Evolutionary conservation across 2,797 vertebrate species (phyloP), one percentile per base, ranked within the genome.

Genomic region (Phaenicophaeus curvirostris): DNA sequence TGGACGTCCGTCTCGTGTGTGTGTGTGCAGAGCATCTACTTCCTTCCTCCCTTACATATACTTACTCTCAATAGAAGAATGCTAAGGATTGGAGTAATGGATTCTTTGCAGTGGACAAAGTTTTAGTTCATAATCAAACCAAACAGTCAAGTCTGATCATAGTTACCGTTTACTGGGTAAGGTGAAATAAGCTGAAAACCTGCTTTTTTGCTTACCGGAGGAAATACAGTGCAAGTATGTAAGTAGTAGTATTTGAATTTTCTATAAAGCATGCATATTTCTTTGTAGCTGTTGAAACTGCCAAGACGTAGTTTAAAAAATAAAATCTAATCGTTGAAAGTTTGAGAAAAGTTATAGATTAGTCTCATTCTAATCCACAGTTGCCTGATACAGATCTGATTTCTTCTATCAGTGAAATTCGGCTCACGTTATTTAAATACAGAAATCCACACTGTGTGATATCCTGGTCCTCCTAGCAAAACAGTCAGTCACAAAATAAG

Each of bases 401-500:
- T 77, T 89, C 72, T 10, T 27, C 46, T 66, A 2, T 50, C 63
- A 20, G 23, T 86, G 67, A 89, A 87, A 89, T 84, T 88, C 68
- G 82, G 41, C 55, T 94, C 24, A 15, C 8, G 0, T 76, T 87
- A 66, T 42, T 71, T 61, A 72, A 87, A 48, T 61, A 75, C 42
- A 81, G 71, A 69, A 95, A 33, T 37, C 27, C 46, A 68, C 30
- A 13, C 27, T 35, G 11, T 84, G 62, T 72, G 73, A 48, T 86
- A 66, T 44, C 81, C 18, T 67, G 31, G 39, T 74, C 76, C 75
- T 76, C 44, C 30, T 85, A 72, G 89, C 30, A 73, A 81, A 85
- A 84, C 54, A 69, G 69, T 85, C 66, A 87, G 79, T 50, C 59
- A 57, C 58, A 81, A 83, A 94, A 84, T 63, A 59, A 21, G 65